Evolutionary conservation across 2,113 vertebrate species (phyloP).

Genomic region (Clarias magur): DNA sequence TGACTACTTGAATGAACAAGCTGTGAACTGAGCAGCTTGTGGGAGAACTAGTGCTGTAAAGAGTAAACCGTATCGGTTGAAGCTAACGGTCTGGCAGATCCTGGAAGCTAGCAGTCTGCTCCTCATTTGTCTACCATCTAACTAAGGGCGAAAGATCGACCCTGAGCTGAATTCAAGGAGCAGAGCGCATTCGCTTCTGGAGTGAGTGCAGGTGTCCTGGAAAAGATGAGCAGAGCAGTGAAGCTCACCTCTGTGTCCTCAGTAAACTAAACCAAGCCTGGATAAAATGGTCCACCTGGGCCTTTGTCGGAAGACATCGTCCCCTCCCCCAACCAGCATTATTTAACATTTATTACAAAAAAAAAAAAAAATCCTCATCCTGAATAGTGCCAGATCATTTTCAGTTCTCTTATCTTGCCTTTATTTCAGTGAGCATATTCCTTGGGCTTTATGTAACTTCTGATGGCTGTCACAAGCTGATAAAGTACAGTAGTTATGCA

Average conservation of each 20-base stretch:
- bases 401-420: neutral
- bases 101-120: neutral
- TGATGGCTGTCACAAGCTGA: neutral
- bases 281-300: slow-evolving; percentile 73
- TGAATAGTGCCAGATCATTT: neutral
- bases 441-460: neutral
- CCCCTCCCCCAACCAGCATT: slow-evolving; percentile 73
- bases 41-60: neutral
- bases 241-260: slow-evolving; percentile 16
- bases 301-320: slow-evolving; percentile 74
- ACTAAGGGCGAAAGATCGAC: neutral
- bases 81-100: neutral
- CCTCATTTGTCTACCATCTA: neutral
- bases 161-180: neutral
- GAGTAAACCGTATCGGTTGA: neutral
- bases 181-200: neutral
- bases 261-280: slow-evolving; percentile 34
- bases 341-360: slow-evolving; percentile 7
- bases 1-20: neutral
- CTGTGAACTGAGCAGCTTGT: neutral
- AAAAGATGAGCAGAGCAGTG: neutral
- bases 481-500: neutral
- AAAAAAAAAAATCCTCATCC: neutral
- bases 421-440: neutral
- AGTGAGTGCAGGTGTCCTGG: neutral